Conservation (phyloP, 2,888 invertebrate genomes). For the Pomacea canaliculata region DNA sequence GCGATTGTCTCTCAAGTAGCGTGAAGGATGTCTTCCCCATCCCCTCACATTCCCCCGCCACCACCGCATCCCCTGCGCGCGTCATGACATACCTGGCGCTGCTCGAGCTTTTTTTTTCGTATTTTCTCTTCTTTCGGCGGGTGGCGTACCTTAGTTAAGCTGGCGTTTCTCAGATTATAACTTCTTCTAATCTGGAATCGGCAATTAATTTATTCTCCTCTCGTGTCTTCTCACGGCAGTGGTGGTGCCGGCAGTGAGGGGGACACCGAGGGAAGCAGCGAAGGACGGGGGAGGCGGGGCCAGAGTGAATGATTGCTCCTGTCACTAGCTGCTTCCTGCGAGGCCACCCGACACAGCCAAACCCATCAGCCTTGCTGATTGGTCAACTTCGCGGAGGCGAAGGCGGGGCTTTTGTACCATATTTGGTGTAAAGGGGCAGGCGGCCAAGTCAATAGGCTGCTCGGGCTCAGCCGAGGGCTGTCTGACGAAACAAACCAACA, state of each 20-base stretch:
- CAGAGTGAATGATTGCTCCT: not conserved
- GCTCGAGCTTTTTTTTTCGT: not conserved
- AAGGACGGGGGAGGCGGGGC: not conserved
- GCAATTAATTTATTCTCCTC: conserved; percentile 25
- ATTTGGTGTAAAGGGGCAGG: conserved; percentile 1
- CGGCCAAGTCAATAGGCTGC: not conserved
- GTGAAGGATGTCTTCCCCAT: not conserved
- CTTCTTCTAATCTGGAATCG: conserved; percentile 20
- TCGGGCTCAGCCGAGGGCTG: not conserved
- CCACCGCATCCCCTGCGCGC: no score
- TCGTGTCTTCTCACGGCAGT: not conserved
- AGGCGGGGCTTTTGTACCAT: conserved; percentile 9
- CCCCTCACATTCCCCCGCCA: not conserved
- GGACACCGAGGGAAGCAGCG: not conserved
- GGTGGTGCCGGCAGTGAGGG: not conserved
- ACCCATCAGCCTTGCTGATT: not conserved
- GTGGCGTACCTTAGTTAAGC: not conserved
- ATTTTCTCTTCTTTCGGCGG: not conserved
- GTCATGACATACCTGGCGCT: not conserved
- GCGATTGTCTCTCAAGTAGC: conserved; percentile 9
- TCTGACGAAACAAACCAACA: conserved; percentile 15
- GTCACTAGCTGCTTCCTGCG: not conserved
- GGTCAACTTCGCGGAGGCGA: not conserved
- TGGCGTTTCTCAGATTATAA: not conserved
- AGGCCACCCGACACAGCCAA: not conserved